phyloP scores from a whole-genome alignment of 1,140 invertebrate genomes.

The Lordiphosa mommai region DNA sequence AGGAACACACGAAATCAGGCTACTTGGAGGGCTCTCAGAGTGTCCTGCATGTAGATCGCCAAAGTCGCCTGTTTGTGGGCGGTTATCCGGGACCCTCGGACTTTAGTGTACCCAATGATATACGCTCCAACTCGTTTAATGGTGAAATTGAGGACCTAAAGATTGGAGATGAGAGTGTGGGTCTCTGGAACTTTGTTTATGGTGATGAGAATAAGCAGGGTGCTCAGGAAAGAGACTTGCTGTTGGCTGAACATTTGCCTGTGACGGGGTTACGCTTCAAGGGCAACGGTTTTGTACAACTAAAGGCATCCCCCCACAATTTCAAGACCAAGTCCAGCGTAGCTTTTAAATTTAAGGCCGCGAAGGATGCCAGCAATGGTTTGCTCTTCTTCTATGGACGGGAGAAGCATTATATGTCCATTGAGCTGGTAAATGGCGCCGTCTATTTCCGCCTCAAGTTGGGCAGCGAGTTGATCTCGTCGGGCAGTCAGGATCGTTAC shows the following conservation, averaged over 20 bases:
- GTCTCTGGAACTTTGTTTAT: slow-evolving; percentile 96
- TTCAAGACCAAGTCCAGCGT: slow-evolving; percentile 83
- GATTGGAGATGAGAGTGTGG: slow-evolving; percentile 93
- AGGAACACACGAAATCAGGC: slow-evolving; percentile 81
- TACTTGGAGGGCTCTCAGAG: slow-evolving; percentile 86
- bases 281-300: slow-evolving; percentile 89
- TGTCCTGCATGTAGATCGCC: slow-evolving; percentile 93
- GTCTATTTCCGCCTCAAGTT: slow-evolving; percentile 87
- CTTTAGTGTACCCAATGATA: slow-evolving; percentile 84
- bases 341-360: slow-evolving; percentile 91
- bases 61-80: slow-evolving; percentile 94
- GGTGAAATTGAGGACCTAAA: slow-evolving; percentile 95
- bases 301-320: slow-evolving; percentile 82
- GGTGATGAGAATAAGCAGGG: slow-evolving; percentile 88
- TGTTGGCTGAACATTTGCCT: slow-evolving; percentile 64
- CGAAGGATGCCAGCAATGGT: slow-evolving; percentile 87
- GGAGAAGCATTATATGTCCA: slow-evolving; percentile 87
- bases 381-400: slow-evolving; percentile 92
- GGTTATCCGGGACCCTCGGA: slow-evolving; percentile 88
- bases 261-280: slow-evolving; percentile 90
- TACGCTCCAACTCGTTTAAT: slow-evolving; percentile 88
- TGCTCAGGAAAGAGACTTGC: slow-evolving; percentile 82
- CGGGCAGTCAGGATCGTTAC: slow-evolving; percentile 83
- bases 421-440: slow-evolving; percentile 90
- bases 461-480: slow-evolving; percentile 82